phyloP scores from a whole-genome alignment of 2,888 invertebrate genomes.

The Athetis lepigone region DNA sequence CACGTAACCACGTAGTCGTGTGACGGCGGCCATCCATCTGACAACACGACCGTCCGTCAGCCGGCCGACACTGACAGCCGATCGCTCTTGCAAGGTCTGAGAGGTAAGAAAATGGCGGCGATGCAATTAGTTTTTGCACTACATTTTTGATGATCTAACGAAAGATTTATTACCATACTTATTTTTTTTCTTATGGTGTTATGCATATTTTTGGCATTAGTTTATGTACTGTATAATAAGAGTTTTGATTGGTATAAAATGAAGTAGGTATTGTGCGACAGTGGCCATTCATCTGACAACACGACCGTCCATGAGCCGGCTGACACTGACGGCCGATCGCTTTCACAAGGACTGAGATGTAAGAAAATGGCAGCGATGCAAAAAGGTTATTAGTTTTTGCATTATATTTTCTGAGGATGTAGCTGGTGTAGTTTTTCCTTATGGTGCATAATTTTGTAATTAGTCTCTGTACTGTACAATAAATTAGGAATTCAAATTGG shows the following conservation, averaged over 20 bases:
- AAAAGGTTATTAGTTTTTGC: not conserved
- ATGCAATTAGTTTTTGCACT: not conserved
- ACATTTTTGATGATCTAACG: too few species aligned
- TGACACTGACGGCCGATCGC: slow-evolving; percentile 27
- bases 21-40: slow-evolving; percentile 32
- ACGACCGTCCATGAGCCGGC: slow-evolving; percentile 28
- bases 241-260: too few species aligned
- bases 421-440: too few species aligned
- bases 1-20: slow-evolving; percentile 4
- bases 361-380: slow-evolving; percentile 3
- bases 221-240: too few species aligned
- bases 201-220: too few species aligned
- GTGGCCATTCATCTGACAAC: slow-evolving; percentile 29
- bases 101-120: slow-evolving; percentile 3
- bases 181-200: too few species aligned
- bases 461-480: too few species aligned
- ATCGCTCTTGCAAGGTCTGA: slow-evolving; percentile 19
- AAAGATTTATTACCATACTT: too few species aligned
- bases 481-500: too few species aligned
- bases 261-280: too few species aligned
- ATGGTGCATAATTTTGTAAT: too few species aligned
- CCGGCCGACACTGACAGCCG: slow-evolving; percentile 22
- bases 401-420: too few species aligned
- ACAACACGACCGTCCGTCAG: slow-evolving; percentile 28
- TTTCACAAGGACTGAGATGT: slow-evolving; percentile 5